Evolutionary conservation across 2,113 vertebrate species (phyloP).

Genomic region (Albula glossodonta): DNA sequence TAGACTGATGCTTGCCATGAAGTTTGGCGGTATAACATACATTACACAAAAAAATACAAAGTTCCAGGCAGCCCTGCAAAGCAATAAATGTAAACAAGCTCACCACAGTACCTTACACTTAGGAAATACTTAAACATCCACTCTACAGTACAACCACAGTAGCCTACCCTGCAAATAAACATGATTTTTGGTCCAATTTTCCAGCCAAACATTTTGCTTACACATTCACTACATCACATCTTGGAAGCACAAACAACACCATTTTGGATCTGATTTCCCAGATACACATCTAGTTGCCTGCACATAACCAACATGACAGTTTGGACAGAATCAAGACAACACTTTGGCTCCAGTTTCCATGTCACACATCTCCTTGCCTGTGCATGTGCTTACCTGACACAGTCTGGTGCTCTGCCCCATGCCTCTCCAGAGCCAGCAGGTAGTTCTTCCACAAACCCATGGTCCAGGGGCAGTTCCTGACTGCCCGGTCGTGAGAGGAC

Average conservation of each 20-base stretch:
- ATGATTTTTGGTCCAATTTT: background rate
- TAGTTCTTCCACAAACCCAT: constrained; percentile 91
- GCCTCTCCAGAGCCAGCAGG: constrained; percentile 89
- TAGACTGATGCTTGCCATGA: too few relatives aligned
- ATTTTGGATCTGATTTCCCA: background rate
- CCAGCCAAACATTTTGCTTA: background rate
- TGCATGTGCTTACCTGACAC: constrained; percentile 74
- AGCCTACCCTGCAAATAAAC: background rate
- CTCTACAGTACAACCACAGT: background rate
- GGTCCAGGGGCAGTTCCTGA: constrained; percentile 96
- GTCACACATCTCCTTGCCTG: background rate
- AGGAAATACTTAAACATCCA: background rate
- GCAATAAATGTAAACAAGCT: too few relatives aligned
- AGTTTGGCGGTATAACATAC: too few relatives aligned
- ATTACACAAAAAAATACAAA: too few relatives aligned
- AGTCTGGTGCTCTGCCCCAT: constrained; percentile 75
- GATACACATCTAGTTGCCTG: background rate
- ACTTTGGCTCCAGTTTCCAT: background rate
- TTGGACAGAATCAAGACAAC: background rate
- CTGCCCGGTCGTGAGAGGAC: constrained; percentile 84
- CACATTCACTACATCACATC: background rate
- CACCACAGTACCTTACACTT: background rate
- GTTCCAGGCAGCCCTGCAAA: too few relatives aligned
- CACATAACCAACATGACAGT: background rate
- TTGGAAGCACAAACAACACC: too few relatives aligned